Evolutionary conservation across 2,113 vertebrate genomes (phyloP).

Genomic region (Elephantulus edwardii): DNA sequence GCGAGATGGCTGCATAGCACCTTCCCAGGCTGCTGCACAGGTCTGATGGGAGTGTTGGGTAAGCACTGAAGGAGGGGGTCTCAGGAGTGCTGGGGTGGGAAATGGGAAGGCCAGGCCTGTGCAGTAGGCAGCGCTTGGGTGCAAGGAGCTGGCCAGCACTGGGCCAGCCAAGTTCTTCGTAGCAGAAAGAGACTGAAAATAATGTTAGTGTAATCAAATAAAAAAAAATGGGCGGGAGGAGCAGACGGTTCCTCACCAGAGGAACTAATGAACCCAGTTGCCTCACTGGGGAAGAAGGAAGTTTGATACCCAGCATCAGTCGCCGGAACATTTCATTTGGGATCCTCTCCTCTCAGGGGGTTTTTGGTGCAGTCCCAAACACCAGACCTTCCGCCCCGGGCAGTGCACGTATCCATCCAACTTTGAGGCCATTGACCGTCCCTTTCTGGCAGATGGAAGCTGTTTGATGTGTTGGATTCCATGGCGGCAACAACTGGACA

Average conservation of each 20-base stretch:
- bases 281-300: conserved; percentile 25
- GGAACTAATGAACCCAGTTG: conserved; percentile 17
- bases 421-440: neutral
- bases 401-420: neutral
- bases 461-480: conserved; percentile 14
- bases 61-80: conserved; percentile 36
- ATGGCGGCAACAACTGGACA: neutral
- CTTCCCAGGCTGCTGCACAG: conserved; percentile 48
- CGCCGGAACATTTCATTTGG: neutral
- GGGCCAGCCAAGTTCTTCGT: conserved; percentile 45
- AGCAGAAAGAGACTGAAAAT: conserved; percentile 62
- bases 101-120: conserved; percentile 39
- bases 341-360: neutral
- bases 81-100: conserved; percentile 31
- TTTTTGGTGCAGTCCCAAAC: conserved; percentile 30
- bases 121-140: neutral
- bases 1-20: conserved; percentile 59
- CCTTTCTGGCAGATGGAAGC: conserved; percentile 24
- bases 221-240: conserved; percentile 46
- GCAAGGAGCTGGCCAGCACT: conserved; percentile 23
- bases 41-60: neutral
- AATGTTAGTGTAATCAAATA: conserved; percentile 63
- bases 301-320: conserved; percentile 12
- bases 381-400: conserved; percentile 1
- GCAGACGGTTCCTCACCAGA: conserved; percentile 55